Conservation (phyloP, 1,140 invertebrate species). For the Atopsyche davidsoni region DNA sequence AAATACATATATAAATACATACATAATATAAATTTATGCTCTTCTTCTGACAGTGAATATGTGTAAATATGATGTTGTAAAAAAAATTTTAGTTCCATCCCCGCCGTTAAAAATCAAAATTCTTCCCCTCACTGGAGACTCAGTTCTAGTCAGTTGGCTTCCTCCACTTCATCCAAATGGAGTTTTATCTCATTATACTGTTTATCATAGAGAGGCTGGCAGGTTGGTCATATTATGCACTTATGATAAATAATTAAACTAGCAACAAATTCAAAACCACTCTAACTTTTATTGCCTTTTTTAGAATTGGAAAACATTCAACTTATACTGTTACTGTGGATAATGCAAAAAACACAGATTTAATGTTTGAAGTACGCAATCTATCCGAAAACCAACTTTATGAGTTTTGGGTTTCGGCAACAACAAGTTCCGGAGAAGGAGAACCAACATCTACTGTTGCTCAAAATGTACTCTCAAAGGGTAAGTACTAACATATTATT, state of each 20-base stretch:
- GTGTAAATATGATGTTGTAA: background rate
- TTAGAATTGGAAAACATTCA: constrained; percentile 44
- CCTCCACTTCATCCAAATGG: constrained; percentile 68
- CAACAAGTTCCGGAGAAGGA: constrained; percentile 68
- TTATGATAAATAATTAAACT: background rate
- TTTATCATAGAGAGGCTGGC: constrained; percentile 65
- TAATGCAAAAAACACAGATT: constrained; percentile 37
- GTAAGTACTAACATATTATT: constrained; percentile 36
- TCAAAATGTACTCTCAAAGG: constrained; percentile 41
- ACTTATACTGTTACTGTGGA: constrained; percentile 44
- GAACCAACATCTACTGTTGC: constrained; percentile 51
- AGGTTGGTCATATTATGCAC: constrained; percentile 41
- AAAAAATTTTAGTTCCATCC: constrained; percentile 62
- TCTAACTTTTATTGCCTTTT: constrained; percentile 18
- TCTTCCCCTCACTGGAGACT: constrained; percentile 57
- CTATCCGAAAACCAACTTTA: constrained; percentile 60
- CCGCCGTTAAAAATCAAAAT: constrained; percentile 71
- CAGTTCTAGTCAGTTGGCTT: constrained; percentile 73
- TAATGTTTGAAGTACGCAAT: constrained; percentile 57
- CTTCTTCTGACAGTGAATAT: too few relatives aligned
- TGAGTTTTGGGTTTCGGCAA: constrained; percentile 77
- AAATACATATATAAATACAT: background rate
- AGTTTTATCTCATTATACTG: constrained; percentile 65
- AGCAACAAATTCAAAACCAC: background rate
- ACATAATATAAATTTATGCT: background rate